A percentile compares a stretch with the other conserved stretches of the same genome.
These are phyloP conservation scores for Abrostola triplasia DNA, from an alignment of 2,888 invertebrate species.

Conservation along the genomic window DNA sequence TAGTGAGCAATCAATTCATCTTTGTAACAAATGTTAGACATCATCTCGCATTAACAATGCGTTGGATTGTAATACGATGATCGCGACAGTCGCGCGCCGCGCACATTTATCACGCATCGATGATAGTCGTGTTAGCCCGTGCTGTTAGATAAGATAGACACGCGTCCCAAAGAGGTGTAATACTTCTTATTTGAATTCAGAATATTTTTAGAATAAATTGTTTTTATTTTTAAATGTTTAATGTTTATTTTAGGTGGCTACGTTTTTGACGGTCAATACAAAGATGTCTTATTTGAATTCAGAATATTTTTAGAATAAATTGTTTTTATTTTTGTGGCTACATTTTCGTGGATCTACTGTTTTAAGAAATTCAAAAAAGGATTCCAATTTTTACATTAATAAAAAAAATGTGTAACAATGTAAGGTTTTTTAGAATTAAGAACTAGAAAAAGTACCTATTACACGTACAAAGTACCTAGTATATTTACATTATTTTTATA, in stretches of 20 bases:
- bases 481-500: too few species aligned
- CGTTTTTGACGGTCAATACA: too few species aligned
- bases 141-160: slow-evolving; percentile 22
- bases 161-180: slow-evolving; percentile 1
- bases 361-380: too few species aligned
- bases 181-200: not conserved
- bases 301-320: not conserved
- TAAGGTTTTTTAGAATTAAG: too few species aligned
- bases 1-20: slow-evolving; percentile 9
- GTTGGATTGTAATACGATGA: slow-evolving; percentile 20
- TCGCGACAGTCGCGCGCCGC: slow-evolving; percentile 19
- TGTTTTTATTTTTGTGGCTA: not conserved
- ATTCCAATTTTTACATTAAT: too few species aligned
- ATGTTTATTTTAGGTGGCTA: too few species aligned
- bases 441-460: too few species aligned
- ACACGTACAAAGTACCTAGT: too few species aligned
- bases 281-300: not conserved
- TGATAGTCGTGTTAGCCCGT: slow-evolving; percentile 16
- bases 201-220: not conserved
- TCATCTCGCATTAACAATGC: slow-evolving; percentile 22
- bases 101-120: slow-evolving; percentile 36
- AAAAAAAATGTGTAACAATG: too few species aligned
- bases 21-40: slow-evolving; percentile 14
- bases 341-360: too few species aligned
- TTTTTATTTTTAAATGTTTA: not conserved